These are phyloP conservation scores for Hyppa rectilinea DNA, from an alignment of 2,888 invertebrate genomes.

Conservation along the genomic window DNA sequence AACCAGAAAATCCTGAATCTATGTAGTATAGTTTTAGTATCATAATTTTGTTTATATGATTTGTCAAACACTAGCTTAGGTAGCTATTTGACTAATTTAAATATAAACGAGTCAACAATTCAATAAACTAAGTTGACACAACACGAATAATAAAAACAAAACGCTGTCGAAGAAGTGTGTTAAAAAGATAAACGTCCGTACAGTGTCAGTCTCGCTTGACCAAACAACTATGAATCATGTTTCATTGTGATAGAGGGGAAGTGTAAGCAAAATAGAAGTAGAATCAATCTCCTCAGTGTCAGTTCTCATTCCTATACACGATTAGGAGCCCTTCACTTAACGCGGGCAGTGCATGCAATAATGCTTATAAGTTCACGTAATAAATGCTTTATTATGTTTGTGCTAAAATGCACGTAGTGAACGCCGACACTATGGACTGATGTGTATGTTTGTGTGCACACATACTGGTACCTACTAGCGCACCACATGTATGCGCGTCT, in stretches of 20 bases:
- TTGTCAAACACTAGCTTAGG: constrained; percentile 20
- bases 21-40: constrained; percentile 20
- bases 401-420: constrained; percentile 66
- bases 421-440: constrained; percentile 61
- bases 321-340: constrained; percentile 26
- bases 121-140: constrained; percentile 37
- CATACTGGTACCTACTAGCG: constrained; percentile 52
- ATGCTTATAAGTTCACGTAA: constrained; percentile 71
- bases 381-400: constrained; percentile 71
- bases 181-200: constrained; percentile 54
- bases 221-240: constrained; percentile 63
- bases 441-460: constrained; percentile 62
- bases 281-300: constrained; percentile 39
- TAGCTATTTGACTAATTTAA: constrained; percentile 16
- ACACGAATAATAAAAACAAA: constrained; percentile 50
- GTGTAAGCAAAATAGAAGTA: constrained; percentile 45
- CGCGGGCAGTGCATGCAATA: constrained; percentile 61
- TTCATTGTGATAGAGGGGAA: constrained; percentile 54
- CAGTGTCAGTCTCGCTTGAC: constrained; percentile 53
- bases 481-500: constrained; percentile 59
- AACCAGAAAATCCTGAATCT: constrained; percentile 11
- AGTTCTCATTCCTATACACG: constrained; percentile 29
- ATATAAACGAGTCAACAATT: constrained; percentile 34
- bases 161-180: constrained; percentile 46
- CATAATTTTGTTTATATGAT: constrained; percentile 18